phyloP scores from a whole-genome alignment of 1,140 invertebrate species.

The Drosophila sulfurigaster region DNA sequence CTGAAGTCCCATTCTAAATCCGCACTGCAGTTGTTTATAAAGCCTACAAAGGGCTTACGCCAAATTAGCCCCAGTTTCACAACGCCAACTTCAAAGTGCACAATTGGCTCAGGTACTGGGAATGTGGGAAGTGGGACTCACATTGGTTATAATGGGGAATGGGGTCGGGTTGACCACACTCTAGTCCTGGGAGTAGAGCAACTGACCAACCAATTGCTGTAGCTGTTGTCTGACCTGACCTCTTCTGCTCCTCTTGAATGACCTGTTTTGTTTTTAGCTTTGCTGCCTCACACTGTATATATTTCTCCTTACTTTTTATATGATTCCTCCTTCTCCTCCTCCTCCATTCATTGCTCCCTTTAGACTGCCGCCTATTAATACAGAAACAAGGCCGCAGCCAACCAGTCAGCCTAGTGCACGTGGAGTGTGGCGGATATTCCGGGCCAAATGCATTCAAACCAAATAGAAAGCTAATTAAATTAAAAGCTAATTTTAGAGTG shows the following conservation, averaged over 20 bases:
- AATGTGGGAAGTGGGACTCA: not conserved
- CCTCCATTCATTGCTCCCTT: not conserved
- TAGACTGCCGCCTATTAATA: slow-evolving; percentile 23
- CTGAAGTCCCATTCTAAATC: slow-evolving; percentile 34
- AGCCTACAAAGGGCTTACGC: slow-evolving; percentile 45
- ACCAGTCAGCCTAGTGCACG: slow-evolving; percentile 8
- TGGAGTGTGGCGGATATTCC: not conserved
- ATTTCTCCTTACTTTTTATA: slow-evolving; percentile 7
- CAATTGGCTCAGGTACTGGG: slow-evolving; percentile 22
- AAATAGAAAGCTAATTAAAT: slow-evolving; percentile 67
- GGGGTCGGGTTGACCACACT: slow-evolving; percentile 16
- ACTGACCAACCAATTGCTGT: slow-evolving; percentile 27
- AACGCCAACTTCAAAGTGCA: slow-evolving; percentile 56
- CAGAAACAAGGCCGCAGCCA: slow-evolving; percentile 29
- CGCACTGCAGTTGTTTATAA: slow-evolving; percentile 45
- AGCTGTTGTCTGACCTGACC: slow-evolving; percentile 18
- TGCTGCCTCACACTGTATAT: not conserved
- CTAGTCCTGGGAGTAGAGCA: slow-evolving; percentile 1
- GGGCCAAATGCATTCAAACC: slow-evolving; percentile 56
- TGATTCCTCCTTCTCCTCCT: not conserved
- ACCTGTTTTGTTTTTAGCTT: slow-evolving; percentile 44
- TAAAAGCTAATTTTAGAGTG: slow-evolving; percentile 60
- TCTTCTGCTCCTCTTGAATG: slow-evolving; percentile 10
- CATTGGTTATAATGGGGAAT: not conserved
- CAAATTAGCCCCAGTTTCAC: slow-evolving; percentile 55